Evolutionary conservation across 2,888 invertebrate species (phyloP), one percentile per base, ranked within the genome.

Genomic region (Rhyacophila evoluta): DNA sequence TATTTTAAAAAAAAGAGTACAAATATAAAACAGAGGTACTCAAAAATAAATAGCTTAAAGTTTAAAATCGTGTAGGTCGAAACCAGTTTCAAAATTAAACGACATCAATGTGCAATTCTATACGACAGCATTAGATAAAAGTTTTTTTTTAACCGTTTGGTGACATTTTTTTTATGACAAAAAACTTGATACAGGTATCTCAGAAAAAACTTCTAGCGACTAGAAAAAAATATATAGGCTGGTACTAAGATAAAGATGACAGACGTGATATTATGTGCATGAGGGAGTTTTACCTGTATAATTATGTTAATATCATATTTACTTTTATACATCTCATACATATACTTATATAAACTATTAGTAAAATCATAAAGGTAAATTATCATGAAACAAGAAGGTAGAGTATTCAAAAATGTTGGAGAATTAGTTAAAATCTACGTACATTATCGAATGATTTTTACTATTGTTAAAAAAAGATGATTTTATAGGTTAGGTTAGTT

Each of bases 101-200:
- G 55, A 55, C 55, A 55, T 55, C 55, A 19, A 55, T 55, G 55
- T 55, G 55, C 55, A 55, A 55, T 55, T 55, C 55, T 55, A 55
- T 55, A 12, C 19, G 55, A 25, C 55, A 55, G 25, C 19, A 55
- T 55, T 25, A 55, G 55, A 55, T 55, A 55, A 55, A 55, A 55
- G 55, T n/a, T 68, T 69, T 68, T 29, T 69, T 29, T 69, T 69
- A 3, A 69, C 29, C 69, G 69, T 12, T 28, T 28, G 29, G 69
- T 69, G 28, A 33, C 33, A 69, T 33, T 69, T 29, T n/a, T 41
- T 29, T 69, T 69, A 11, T 69, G 33, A 29, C 69, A 69, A 69
- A 69, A 29, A 29, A 11, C 12, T 69, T 69, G 33, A 69, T 28
- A 69, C 28, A 29, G 19, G 74, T 74, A 68, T 8, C 55, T 19